Conservation (phyloP, 1,140 invertebrate species). For the Platyura marginata region DNA sequence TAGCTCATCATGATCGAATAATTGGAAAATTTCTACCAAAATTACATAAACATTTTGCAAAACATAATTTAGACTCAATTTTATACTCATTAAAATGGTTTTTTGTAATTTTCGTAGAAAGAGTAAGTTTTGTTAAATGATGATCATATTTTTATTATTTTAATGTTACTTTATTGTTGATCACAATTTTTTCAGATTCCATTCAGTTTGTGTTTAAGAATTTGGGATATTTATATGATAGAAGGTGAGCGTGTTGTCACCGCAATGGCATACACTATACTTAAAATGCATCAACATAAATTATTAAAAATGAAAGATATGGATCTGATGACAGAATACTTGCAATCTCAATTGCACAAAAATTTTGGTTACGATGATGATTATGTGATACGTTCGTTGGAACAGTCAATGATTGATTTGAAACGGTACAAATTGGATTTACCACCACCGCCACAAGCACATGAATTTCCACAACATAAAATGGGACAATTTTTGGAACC, state of each 20-base stretch:
- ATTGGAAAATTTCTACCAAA: constrained; percentile 83
- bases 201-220: constrained; percentile 71
- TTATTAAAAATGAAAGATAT: constrained; percentile 60
- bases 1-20: constrained; percentile 88
- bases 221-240: constrained; percentile 91
- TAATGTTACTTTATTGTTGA: not conserved
- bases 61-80: constrained; percentile 79
- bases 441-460: constrained; percentile 43
- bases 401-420: constrained; percentile 65
- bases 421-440: constrained; percentile 60
- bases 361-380: constrained; percentile 85
- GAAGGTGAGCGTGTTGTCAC: constrained; percentile 82
- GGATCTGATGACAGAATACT: constrained; percentile 71
- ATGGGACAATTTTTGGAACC: constrained; percentile 65
- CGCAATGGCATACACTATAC: constrained; percentile 83
- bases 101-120: constrained; percentile 95
- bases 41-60: constrained; percentile 82
- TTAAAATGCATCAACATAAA: constrained; percentile 78
- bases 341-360: constrained; percentile 66
- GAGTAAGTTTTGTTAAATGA: too few species aligned
- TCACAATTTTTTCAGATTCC: too few species aligned
- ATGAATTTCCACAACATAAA: constrained; percentile 59
- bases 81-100: constrained; percentile 95
- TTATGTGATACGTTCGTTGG: constrained; percentile 59
- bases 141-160: not conserved